Evolutionary conservation across 2,113 vertebrate species (phyloP).

Genomic region (Pimephales promelas): DNA sequence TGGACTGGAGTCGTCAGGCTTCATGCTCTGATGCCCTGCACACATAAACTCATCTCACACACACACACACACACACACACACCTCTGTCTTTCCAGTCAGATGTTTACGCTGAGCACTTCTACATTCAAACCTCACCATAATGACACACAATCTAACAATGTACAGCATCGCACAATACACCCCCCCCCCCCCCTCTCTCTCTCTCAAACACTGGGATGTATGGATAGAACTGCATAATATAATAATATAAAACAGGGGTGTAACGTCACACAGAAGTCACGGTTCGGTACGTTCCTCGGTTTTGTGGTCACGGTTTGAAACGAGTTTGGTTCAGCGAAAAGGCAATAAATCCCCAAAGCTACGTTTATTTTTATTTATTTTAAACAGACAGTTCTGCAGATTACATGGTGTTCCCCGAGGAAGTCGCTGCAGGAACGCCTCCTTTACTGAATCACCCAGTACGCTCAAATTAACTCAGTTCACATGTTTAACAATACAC

Average conservation of each 20-base stretch:
- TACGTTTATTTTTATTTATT: too few relatives aligned
- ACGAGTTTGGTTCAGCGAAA: too few relatives aligned
- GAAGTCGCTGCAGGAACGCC: too few relatives aligned
- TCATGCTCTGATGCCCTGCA: slow-evolving; percentile 66
- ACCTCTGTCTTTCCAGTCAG: not conserved
- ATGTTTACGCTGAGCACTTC: slow-evolving; percentile 2
- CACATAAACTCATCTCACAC: slow-evolving; percentile 8
- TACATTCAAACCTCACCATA: slow-evolving; percentile 24
- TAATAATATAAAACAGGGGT: not conserved
- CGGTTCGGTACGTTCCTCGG: too few relatives aligned
- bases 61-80: not conserved
- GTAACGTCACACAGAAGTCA: too few relatives aligned
- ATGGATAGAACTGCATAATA: not conserved
- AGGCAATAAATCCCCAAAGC: too few relatives aligned
- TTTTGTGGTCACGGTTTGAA: too few relatives aligned
- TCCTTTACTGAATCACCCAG: too few relatives aligned
- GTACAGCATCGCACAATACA: not conserved
- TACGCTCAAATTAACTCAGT: too few relatives aligned
- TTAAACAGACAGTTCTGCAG: too few relatives aligned
- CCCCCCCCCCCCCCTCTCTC: not conserved
- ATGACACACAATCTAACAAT: slow-evolving; percentile 26
- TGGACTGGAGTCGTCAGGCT: slow-evolving; percentile 77
- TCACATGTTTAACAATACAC: too few relatives aligned
- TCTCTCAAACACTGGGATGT: not conserved
- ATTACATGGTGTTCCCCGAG: too few relatives aligned